Evolutionary conservation across 2,888 invertebrate genomes (phyloP), one percentile per base, ranked within the genome.

Genomic region (Cyclophora albipunctata): DNA sequence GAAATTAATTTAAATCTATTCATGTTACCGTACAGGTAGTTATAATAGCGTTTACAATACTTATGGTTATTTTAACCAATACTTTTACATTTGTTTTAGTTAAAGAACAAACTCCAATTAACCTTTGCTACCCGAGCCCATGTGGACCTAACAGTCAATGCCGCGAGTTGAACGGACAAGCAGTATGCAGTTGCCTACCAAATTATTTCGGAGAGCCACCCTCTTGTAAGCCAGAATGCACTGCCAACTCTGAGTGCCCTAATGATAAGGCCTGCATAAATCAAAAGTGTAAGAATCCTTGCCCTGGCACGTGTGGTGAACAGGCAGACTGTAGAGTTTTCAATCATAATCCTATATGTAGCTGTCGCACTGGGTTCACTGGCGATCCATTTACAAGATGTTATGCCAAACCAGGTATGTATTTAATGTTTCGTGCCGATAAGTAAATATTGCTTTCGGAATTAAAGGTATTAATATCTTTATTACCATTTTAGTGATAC

Each of bases 321-420:
- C 91, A 92, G 66, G 90, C 94, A 40, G 89, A 91, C 56, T 95
- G 95, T 71, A 90, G 91, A 70, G 93, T 93, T 4, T 91, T 92
- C 54, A 92, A 93, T 71, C 93, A 93, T 69, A 92, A 92, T 69
- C 92, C 93, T 2, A 92, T 93, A 60, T 93, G 93, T 68, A 91
- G 90, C 64, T 94, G 94, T 72, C 81, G 88, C 50, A 72, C 81
- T 47, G 92, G 92, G 40, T 82, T 81, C 55, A 90, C 89, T 34
- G 92, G 92, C 53, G 91, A 92, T 86, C 91, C 93, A 47, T 93
- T 93, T 57, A 90, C 91, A 3, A 90, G 92, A 73, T 94, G 94
- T 69, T 90, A 90, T 66, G 67, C 86, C 45, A 88, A 89, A 67
- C 88, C 89, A 77, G 79, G 90, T 90, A 79, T 56, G 45, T 60